Evolutionary conservation across 2,113 vertebrate species (phyloP).

Genomic region (Protobothrops flavoviridis): DNA sequence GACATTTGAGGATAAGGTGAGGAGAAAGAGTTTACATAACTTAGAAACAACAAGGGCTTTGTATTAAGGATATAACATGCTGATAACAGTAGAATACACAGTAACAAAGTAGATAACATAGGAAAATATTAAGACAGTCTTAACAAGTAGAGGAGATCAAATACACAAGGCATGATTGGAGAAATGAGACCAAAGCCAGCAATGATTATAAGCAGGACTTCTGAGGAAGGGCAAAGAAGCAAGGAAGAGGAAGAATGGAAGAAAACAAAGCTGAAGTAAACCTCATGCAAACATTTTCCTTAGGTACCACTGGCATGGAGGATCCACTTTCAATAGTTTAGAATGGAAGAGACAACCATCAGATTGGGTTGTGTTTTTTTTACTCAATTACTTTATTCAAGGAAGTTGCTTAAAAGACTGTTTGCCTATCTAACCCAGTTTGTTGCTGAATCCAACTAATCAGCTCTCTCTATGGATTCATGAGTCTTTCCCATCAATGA

Average conservation of each 20-base stretch:
- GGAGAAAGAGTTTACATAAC: neutral
- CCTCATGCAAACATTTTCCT: neutral
- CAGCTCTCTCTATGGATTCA: neutral
- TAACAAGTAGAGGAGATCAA: neutral
- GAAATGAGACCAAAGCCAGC: neutral
- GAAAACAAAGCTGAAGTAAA: neutral
- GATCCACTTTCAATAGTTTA: conserved; percentile 6
- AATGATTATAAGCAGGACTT: neutral
- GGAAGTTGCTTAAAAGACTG: neutral
- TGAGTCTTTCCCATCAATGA: neutral
- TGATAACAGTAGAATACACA: neutral
- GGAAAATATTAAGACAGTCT: neutral
- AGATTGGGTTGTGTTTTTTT: no score
- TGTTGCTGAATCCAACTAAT: neutral
- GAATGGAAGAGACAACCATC: neutral
- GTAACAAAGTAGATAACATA: neutral
- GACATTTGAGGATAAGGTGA: neutral
- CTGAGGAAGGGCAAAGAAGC: neutral
- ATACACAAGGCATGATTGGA: neutral
- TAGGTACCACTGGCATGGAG: conserved; percentile 24
- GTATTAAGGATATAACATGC: neutral
- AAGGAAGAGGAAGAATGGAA: neutral
- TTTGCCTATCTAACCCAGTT: neutral
- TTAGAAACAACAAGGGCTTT: neutral
- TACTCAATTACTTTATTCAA: neutral